These are phyloP conservation scores for Rotaria macrura DNA, from an alignment of 2,888 invertebrate species.

Conservation along the genomic window DNA sequence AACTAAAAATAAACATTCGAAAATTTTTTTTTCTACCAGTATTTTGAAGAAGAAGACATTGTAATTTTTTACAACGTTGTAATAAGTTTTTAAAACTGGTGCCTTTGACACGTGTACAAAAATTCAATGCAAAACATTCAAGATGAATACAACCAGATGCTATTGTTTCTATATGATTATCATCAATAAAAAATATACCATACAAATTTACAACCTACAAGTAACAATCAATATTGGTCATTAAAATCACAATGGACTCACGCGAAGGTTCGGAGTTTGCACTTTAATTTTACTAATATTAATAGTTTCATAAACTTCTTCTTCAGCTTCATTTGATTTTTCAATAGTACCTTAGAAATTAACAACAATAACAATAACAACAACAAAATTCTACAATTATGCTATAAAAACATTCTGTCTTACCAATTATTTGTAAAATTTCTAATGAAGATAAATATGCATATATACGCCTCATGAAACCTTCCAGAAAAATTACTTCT, in stretches of 20 bases:
- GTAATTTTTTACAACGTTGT: conserved; percentile 78
- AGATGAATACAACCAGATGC: conserved; percentile 76
- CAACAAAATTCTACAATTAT: too few species aligned
- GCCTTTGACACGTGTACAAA: conserved; percentile 88
- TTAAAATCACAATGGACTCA: background rate
- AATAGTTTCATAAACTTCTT: conserved; percentile 84
- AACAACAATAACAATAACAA: too few species aligned
- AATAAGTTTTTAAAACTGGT: conserved; percentile 84
- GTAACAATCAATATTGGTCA: background rate
- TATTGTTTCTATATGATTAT: conserved; percentile 94
- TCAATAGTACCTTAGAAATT: conserved; percentile 48
- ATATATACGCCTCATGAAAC: conserved; percentile 98
- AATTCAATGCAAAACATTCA: conserved; percentile 91
- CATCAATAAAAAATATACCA: conserved; percentile 94
- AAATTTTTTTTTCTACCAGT: conserved; percentile 57
- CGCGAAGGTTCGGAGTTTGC: conserved; percentile 77
- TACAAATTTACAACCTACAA: conserved; percentile 84
- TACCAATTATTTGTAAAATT: conserved; percentile 77
- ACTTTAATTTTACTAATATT: conserved; percentile 97
- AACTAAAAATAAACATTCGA: background rate
- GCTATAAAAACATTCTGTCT: too few species aligned
- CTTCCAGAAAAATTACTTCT: conserved; percentile 99
- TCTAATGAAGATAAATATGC: conserved; percentile 61
- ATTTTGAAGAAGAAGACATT: conserved; percentile 85
- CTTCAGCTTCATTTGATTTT: conserved; percentile 83